Evolutionary conservation across 2,113 vertebrate genomes (phyloP).

Genomic region (Microcebus lehilahytsara): DNA sequence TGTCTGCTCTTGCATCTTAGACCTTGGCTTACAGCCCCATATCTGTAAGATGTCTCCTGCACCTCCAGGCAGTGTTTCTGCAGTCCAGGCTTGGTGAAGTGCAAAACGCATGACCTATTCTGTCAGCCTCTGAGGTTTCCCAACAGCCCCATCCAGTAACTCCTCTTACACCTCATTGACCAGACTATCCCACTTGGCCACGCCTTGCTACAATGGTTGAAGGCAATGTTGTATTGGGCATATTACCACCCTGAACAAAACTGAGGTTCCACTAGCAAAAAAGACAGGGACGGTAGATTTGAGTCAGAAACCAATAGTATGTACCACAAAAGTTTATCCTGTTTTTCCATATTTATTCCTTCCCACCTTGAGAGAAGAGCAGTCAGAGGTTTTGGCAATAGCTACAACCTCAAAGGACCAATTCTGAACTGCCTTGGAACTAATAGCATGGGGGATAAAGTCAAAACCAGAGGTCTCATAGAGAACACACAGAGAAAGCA

Average conservation of each 20-base stretch:
- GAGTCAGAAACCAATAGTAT: background rate
- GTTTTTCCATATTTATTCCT: background rate
- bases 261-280: background rate
- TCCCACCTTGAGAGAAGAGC: background rate
- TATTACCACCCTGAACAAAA: background rate
- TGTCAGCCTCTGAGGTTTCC: background rate
- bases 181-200: background rate
- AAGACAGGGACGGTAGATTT: background rate
- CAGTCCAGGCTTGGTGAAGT: background rate
- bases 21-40: background rate
- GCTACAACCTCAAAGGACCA: background rate
- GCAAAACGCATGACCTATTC: accelerated
- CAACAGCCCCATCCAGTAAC: background rate
- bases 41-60: background rate
- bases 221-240: background rate
- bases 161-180: background rate
- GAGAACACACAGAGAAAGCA: background rate
- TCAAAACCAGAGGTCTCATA: background rate
- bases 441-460: background rate
- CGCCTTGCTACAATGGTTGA: background rate
- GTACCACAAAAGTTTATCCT: background rate
- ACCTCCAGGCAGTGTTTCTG: background rate
- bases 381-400: background rate
- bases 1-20: background rate
- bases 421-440: background rate